Percentiles rank a stretch among this genome's conserved stretches.
phyloP scores from a whole-genome alignment of 2,113 vertebrate species.

The Lamprologus callipterus region DNA sequence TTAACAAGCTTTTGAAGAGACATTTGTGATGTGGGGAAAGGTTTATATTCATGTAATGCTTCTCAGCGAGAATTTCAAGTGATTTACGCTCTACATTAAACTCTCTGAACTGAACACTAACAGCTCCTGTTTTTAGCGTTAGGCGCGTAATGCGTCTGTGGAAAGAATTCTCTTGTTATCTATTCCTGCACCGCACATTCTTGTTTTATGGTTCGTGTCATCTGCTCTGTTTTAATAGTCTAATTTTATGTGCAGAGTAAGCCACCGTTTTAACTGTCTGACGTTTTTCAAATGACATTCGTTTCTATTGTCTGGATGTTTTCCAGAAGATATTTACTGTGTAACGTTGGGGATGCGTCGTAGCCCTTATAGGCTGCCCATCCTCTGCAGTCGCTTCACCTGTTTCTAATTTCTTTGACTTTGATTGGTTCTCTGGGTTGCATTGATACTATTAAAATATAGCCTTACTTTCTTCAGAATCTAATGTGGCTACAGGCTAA shows the following conservation, averaged over 20 bases:
- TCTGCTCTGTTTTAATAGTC: slow-evolving; percentile 26
- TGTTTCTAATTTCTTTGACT: not conserved
- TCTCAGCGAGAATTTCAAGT: not conserved
- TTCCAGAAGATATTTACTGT: not conserved
- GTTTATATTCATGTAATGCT: not conserved
- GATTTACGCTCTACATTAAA: slow-evolving; percentile 41
- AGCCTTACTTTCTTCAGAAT: not conserved
- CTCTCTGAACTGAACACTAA: not conserved
- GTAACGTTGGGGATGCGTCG: not conserved
- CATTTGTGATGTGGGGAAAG: not conserved
- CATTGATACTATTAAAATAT: not conserved
- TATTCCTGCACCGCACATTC: not conserved
- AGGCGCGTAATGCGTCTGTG: not conserved
- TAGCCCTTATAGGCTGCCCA: not conserved
- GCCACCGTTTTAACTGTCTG: slow-evolving; percentile 9
- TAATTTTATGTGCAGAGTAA: slow-evolving; percentile 17
- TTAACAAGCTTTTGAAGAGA: not conserved
- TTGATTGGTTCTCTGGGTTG: not conserved
- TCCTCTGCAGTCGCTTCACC: not conserved
- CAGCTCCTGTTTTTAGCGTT: slow-evolving; percentile 29
- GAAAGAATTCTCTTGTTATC: slow-evolving; percentile 31
- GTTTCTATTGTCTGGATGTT: slow-evolving; percentile 10
- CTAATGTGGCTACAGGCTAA: not conserved
- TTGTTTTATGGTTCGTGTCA: slow-evolving; percentile 35
- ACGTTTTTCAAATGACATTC: not conserved